Evolutionary conservation across 2,113 vertebrate genomes (phyloP), one percentile per base, ranked within the genome.

Genomic region (Ophthalmolycus amberensis): DNA sequence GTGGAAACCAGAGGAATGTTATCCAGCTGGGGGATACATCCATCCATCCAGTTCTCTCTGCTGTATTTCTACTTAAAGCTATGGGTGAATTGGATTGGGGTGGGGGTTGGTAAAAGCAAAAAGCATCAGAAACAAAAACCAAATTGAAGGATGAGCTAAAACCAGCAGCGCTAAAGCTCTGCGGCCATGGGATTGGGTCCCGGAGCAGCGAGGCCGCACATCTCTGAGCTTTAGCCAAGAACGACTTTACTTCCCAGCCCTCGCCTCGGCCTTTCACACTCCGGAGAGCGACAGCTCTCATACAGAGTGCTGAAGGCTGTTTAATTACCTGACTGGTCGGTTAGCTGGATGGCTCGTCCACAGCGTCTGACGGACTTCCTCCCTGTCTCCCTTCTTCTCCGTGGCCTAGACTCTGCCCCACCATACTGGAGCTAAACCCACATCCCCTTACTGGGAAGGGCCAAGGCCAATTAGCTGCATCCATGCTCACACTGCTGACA

Each of bases 1-100:
- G 92, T 93, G 88, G 93, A 94, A 94, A 95, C 90, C 89, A 90
- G 86, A 93, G 86, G 91, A 95, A 95, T 94, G 93, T 70, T 81
- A 77, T 80, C 93, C 92, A 94, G 93, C 93, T 94, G 94, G 85
- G 83, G 93, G 92, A 93, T 90, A 71, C 92, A 94, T 94, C 90
- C 89, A 90, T 89, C 79, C 86, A 82, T 90, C 87, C 88, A 86
- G 79, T 80, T 84, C 78, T 84, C 90, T 91, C 83, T 85, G 89
- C 94, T 93, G 91, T 76, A 91, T 94, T 94, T 95, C 82, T 91
- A 93, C 92, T 94, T 93, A 92, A 86, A 92, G 87, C 81, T 77
- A 60, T 2, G 75, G 79, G 72, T 56, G 88, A 86, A 89, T 68
- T 77, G 80, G 54, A 85, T 75, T 67, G 27, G 69, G 77, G 27